phyloP scores from a whole-genome alignment of 1,140 invertebrate genomes.

The Gonioctena quinquepunctata region DNA sequence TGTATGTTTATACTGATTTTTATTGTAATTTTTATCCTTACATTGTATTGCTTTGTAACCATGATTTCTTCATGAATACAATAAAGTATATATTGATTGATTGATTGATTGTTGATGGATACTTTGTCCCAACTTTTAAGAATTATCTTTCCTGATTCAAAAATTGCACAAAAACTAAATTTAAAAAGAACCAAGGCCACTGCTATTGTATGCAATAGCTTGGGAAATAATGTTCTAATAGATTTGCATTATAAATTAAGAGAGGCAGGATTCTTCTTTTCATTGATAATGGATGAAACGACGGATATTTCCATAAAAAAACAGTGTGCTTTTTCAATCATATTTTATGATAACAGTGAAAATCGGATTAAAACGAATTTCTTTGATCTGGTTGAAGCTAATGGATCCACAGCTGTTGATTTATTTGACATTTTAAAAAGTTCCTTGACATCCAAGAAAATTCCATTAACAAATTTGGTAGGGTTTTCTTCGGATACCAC shows the following conservation, averaged over 20 bases:
- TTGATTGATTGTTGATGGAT: too few relatives aligned
- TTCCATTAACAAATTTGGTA: constrained; percentile 44
- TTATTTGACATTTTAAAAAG: constrained; percentile 29
- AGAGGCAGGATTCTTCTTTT: constrained; percentile 16
- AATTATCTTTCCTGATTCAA: constrained; percentile 19
- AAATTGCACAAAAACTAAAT: constrained; percentile 15
- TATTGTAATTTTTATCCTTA: too few relatives aligned
- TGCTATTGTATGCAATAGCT: constrained; percentile 6
- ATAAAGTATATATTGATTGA: too few relatives aligned
- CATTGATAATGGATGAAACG: constrained; percentile 22
- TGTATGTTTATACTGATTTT: too few relatives aligned
- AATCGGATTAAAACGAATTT: constrained; percentile 14
- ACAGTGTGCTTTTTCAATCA: constrained; percentile 21
- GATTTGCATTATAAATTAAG: constrained; percentile 8
- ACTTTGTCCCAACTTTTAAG: background rate
- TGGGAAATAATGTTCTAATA: constrained; percentile 7
- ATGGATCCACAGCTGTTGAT: constrained; percentile 21
- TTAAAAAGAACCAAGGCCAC: constrained; percentile 17
- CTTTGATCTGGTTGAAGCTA: constrained; percentile 35
- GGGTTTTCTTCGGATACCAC: constrained; percentile 51
- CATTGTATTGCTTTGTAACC: too few relatives aligned
- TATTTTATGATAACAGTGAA: constrained; percentile 20
- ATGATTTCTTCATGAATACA: too few relatives aligned
- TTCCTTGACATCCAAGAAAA: constrained; percentile 29
- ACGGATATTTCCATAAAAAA: constrained; percentile 19